Conservation (phyloP, 2,888 invertebrate genomes). For the Urechis unicinctus region DNA sequence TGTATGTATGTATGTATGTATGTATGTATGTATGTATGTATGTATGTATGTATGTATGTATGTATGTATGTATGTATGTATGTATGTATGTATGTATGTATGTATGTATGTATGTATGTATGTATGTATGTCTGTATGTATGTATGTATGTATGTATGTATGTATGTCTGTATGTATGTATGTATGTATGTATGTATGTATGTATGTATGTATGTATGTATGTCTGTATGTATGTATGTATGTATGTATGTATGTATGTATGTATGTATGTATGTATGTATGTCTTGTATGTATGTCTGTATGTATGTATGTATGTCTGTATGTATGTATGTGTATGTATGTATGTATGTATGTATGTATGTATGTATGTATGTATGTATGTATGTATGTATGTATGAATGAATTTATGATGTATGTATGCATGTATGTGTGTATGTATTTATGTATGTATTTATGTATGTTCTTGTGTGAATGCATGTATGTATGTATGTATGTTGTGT, state of each 20-base stretch:
- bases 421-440: constrained; percentile 4
- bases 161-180: too few species aligned
- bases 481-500: not conserved
- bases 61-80: not conserved
- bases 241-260: constrained; percentile 7
- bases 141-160: constrained; percentile 12
- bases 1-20: not conserved
- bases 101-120: constrained; percentile 2
- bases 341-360: constrained; percentile 12
- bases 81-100: not conserved
- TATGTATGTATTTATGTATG: constrained; percentile 1
- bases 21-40: constrained; percentile 3
- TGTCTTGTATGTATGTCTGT: too few species aligned
- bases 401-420: constrained; percentile 4
- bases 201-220: too few species aligned
- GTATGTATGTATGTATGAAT: constrained; percentile 11
- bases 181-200: constrained; percentile 7
- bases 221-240: too few species aligned
- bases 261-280: constrained; percentile 9
- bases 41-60: not conserved
- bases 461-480: not conserved
- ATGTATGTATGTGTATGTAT: constrained; percentile 3
- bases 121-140: too few species aligned
- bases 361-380: constrained; percentile 7
- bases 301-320: too few species aligned